Base-by-base conservation (phyloP, 2,797 vertebrate species). In the Enteromius unitaeniatus region DNA sequence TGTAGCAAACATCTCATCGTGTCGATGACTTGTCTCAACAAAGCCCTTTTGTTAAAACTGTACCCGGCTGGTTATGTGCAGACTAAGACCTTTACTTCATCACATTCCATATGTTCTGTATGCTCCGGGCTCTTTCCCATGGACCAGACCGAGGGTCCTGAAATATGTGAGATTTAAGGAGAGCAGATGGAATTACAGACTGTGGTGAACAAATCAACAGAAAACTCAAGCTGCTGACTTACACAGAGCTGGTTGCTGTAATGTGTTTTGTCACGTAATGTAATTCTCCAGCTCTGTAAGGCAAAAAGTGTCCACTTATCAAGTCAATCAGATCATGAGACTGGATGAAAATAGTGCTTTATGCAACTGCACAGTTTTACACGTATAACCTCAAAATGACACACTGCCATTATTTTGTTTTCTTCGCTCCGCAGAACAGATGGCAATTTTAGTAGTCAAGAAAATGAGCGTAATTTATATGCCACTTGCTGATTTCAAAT, bases 41-140 rank as follows among this genome's bases (percentile, higher is more conserved):
- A 91, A 93, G 93, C 89, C 75, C 90, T 90, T 92, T 92, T 94
- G 93, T 93, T 94, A 93, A 93, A 90, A 91, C 87, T 90, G 55
- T 45, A 87, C 90, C 45, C 17, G n/a, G 58, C 47, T 42, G 60
- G 31, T 75, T 76, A 67, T 75, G 60, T 67, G 45, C 60, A 65
- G 45, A 26, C 60, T 65, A 47, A 73, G 42, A 21, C 55, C 42
- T 67, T 82, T 40, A 42, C 72, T 65, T 69, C 6, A 13, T 81
- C 55, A 37, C 34, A 17, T 65, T 42, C 81, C 47, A 0, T 82
- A 67, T 76, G 72, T 76, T 75, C 17, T 28, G n/a, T 55, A 42
- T 2, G n/a, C 60, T 55, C 11, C 2, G n/a, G 81, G 47, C 60
- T 82, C 21, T 74, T 53, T 74, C 42, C 40, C 58, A 10, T 0